phyloP scores from a whole-genome alignment of 2,888 invertebrate species.

The Margaritifera margaritifera region DNA sequence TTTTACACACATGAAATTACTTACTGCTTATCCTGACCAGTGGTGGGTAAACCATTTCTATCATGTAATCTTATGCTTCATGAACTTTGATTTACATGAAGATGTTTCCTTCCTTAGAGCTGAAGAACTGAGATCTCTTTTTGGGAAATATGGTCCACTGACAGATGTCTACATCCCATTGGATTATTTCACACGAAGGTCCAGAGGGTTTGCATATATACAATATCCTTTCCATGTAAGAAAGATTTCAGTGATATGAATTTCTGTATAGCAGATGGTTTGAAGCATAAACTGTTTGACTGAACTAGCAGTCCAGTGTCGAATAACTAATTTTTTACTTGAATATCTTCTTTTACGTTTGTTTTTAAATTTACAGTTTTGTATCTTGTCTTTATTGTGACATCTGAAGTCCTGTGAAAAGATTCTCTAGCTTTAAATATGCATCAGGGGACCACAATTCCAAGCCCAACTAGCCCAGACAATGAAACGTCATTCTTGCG shows the following conservation, averaged over 20 bases:
- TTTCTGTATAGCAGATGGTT: conserved; percentile 1
- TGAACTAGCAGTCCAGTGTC: no score
- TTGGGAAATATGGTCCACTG: conserved; percentile 75
- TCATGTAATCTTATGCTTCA: no score
- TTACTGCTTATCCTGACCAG: conserved; percentile 6
- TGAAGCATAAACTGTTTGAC: no score
- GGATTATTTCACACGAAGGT: conserved; percentile 73
- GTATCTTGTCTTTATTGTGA: no score
- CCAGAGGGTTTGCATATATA: conserved; percentile 75
- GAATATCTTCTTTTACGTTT: neutral
- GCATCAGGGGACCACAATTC: no score
- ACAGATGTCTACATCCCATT: conserved; percentile 75
- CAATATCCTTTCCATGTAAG: conserved; percentile 74
- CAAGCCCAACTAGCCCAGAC: no score
- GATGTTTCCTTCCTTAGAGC: conserved; percentile 58
- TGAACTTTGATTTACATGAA: neutral
- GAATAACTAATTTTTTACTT: no score
- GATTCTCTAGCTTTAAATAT: no score
- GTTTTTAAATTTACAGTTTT: neutral
- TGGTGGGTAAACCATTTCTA: no score
- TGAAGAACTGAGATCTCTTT: conserved; percentile 73
- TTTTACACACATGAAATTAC: neutral
- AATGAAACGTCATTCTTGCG: neutral
- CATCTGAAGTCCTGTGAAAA: no score
- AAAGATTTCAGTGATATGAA: neutral